Percentiles rank a stretch among this genome's conserved stretches.
Conservation (phyloP, 2,797 vertebrate genomes). For the Trematomus bernacchii region DNA sequence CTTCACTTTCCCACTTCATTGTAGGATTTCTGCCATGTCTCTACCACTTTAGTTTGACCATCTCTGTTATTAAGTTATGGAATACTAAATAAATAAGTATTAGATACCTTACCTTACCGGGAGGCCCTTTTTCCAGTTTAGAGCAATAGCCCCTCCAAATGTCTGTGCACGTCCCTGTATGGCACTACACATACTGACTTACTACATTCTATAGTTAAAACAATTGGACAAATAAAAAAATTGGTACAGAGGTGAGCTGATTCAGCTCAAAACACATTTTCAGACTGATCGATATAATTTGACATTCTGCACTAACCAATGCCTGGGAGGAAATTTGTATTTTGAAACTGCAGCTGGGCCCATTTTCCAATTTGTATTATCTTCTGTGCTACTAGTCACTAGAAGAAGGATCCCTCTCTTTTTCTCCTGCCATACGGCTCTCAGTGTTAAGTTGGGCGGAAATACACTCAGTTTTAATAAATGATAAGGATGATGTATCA, state of each 20-base stretch:
- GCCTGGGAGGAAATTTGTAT: background rate
- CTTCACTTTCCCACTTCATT: too few species aligned
- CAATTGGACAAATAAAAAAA: too few species aligned
- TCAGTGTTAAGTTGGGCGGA: background rate
- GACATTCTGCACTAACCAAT: background rate
- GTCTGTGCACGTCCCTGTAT: too few species aligned
- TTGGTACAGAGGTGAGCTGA: background rate
- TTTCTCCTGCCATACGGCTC: background rate
- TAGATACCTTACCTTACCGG: too few species aligned
- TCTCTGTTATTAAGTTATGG: too few species aligned
- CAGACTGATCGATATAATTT: background rate
- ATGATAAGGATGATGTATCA: background rate
- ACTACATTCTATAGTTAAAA: too few species aligned
- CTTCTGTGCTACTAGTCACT: background rate
- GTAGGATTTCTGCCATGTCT: too few species aligned
- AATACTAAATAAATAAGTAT: too few species aligned
- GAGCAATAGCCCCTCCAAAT: too few species aligned
- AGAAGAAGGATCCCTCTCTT: background rate
- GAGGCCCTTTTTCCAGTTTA: too few species aligned
- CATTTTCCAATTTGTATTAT: background rate
- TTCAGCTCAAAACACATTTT: background rate
- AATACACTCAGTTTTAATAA: slow-evolving; percentile 6
- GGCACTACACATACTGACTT: too few species aligned
- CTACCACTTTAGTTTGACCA: too few species aligned
- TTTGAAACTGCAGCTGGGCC: background rate